Evolutionary conservation across 2,113 vertebrate species (phyloP).

Genomic region (Salvelinus fontinalis): DNA sequence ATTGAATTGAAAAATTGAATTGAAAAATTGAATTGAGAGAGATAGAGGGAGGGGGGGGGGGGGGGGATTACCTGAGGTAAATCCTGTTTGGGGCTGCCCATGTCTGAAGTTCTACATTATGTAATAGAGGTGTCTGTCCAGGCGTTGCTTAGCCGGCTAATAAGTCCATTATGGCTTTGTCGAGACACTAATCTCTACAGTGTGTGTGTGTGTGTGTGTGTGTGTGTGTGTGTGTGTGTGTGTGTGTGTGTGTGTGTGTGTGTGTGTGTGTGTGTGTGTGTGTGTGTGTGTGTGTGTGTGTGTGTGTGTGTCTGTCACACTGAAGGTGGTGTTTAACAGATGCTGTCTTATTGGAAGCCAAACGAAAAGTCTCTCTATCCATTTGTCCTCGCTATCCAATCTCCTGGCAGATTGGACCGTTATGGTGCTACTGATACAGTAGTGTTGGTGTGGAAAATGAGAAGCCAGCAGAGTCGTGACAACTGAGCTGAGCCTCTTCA

Average conservation of each 20-base stretch:
- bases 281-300: too few species aligned
- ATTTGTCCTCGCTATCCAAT: neutral
- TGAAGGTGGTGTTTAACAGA: neutral
- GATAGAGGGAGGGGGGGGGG: neutral
- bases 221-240: too few species aligned
- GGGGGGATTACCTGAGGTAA: slow-evolving; percentile 11
- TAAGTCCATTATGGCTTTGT: neutral
- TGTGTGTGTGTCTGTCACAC: neutral
- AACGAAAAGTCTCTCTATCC: neutral
- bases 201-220: too few species aligned
- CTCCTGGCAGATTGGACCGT: too few species aligned
- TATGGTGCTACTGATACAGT: too few species aligned
- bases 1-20: too few species aligned
- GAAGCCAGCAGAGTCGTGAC: too few species aligned
- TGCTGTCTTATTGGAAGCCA: neutral
- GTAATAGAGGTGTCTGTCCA: neutral
- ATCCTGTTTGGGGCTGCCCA: slow-evolving; percentile 6
- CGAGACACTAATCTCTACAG: neutral
- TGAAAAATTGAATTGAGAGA: too few species aligned
- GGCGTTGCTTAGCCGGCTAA: neutral
- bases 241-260: too few species aligned
- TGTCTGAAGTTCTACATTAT: neutral
- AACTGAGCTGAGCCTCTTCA: too few species aligned
- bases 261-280: too few species aligned
- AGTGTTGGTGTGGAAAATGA: too few species aligned